phyloP scores from a whole-genome alignment of 2,888 invertebrate species.

The Muschampia plurimacula region DNA sequence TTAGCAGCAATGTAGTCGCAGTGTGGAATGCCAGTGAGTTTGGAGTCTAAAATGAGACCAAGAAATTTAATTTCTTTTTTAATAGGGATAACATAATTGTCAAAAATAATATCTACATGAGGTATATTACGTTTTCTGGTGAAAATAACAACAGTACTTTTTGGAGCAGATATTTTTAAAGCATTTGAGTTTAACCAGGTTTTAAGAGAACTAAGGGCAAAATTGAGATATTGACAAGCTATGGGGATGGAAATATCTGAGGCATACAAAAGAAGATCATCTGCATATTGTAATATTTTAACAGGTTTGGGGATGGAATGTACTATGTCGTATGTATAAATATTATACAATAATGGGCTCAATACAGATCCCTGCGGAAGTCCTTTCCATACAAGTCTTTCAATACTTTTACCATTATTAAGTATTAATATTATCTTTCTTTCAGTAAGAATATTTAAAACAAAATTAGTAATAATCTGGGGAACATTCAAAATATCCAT shows the following conservation, averaged over 20 bases:
- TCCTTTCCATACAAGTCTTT: background rate
- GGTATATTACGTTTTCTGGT: background rate
- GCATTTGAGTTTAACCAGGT: background rate
- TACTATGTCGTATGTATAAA: no score
- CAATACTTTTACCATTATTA: background rate
- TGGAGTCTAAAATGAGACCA: background rate
- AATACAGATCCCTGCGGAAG: no score
- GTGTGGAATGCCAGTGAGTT: background rate
- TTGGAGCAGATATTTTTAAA: background rate
- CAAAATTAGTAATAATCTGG: background rate
- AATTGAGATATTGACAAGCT: background rate
- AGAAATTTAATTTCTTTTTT: background rate
- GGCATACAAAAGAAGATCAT: no score
- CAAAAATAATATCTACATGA: background rate
- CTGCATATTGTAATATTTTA: no score
- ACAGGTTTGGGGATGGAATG: no score
- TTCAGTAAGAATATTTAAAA: background rate
- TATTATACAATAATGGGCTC: no score
- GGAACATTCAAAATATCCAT: background rate
- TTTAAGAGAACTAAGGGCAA: background rate
- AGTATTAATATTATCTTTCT: background rate
- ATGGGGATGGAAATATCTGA: no score
- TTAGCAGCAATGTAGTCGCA: background rate
- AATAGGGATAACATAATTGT: background rate
- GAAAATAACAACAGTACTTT: background rate